Percentiles rank a stretch among this genome's conserved stretches.
phyloP scores from a whole-genome alignment of 2,797 vertebrate genomes.

The Hozukius guyotensis region DNA sequence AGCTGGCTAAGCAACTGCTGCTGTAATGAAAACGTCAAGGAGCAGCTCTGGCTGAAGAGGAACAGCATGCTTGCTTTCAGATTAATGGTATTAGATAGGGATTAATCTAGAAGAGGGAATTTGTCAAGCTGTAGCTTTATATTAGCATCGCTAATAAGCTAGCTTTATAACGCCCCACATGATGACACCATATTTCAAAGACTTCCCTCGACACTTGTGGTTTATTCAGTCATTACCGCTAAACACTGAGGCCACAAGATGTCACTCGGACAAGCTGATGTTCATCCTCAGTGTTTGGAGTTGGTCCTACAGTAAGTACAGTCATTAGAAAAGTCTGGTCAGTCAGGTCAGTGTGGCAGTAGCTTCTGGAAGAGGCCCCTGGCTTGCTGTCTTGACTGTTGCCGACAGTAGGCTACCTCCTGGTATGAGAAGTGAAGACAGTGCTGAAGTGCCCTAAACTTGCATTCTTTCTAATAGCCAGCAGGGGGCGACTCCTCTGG shows the following conservation, averaged over 20 bases:
- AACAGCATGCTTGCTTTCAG: constrained; percentile 67
- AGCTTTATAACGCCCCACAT: constrained; percentile 30
- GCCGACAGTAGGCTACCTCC: constrained; percentile 16
- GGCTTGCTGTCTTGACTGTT: constrained; percentile 29
- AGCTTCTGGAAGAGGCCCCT: not conserved
- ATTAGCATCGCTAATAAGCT: constrained; percentile 66
- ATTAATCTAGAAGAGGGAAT: constrained; percentile 73
- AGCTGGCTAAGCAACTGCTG: constrained; percentile 57
- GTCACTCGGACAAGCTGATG: constrained; percentile 19
- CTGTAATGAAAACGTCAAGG: constrained; percentile 66
- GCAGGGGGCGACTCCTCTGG: no score
- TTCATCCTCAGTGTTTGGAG: constrained; percentile 4
- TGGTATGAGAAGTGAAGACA: no score
- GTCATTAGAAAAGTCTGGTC: constrained; percentile 18
- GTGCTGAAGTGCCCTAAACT: not conserved
- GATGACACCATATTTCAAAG: constrained; percentile 41
- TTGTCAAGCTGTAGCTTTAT: constrained; percentile 62
- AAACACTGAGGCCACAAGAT: constrained; percentile 21
- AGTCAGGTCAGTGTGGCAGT: constrained; percentile 16
- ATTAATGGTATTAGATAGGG: constrained; percentile 74
- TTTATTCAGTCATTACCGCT: constrained; percentile 38
- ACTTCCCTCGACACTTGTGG: constrained; percentile 10
- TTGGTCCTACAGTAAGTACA: constrained; percentile 1
- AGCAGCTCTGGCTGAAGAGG: constrained; percentile 56
- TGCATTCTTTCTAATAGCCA: not conserved